Percentiles rank a stretch among this genome's conserved stretches.
phyloP scores from a whole-genome alignment of 2,113 vertebrate genomes.

The Amphilophus citrinellus region DNA sequence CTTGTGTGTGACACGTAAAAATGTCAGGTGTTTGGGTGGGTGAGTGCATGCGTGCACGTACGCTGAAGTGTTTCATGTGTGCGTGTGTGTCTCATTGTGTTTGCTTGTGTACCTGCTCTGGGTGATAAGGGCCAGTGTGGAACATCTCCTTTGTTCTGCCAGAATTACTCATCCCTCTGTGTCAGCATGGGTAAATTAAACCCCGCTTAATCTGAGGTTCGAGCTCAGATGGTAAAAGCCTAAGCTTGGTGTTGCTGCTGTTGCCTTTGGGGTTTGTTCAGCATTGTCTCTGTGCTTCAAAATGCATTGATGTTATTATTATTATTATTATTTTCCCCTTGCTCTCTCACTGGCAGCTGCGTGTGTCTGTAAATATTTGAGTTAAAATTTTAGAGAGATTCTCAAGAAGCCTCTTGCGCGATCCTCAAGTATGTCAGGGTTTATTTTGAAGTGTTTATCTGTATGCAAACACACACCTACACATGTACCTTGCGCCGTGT shows the following conservation, averaged over 20 bases:
- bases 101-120: constrained; percentile 64
- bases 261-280: constrained; percentile 14
- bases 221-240: constrained; percentile 41
- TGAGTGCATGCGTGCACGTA: constrained; percentile 10
- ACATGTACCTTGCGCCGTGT: background rate
- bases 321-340: background rate
- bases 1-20: background rate
- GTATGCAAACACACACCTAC: constrained; percentile 20
- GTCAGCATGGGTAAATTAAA: constrained; percentile 66
- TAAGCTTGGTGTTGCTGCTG: constrained; percentile 24
- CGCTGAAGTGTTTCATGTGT: constrained; percentile 14
- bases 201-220: constrained; percentile 58
- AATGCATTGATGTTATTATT: background rate
- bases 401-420: constrained; percentile 24
- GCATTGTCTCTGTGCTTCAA: constrained; percentile 17
- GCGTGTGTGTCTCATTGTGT: constrained; percentile 49
- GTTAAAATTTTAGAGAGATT: constrained; percentile 8
- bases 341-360: background rate
- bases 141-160: constrained; percentile 65
- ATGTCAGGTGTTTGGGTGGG: constrained; percentile 8
- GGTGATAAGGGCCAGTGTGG: constrained; percentile 65
- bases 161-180: constrained; percentile 61
- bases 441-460: constrained; percentile 47
- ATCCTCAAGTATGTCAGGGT: constrained; percentile 20
- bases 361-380: constrained; percentile 10